These are phyloP conservation scores for Psilopsiagon aurifrons DNA, from an alignment of 2,113 vertebrate species.

Conservation along the genomic window DNA sequence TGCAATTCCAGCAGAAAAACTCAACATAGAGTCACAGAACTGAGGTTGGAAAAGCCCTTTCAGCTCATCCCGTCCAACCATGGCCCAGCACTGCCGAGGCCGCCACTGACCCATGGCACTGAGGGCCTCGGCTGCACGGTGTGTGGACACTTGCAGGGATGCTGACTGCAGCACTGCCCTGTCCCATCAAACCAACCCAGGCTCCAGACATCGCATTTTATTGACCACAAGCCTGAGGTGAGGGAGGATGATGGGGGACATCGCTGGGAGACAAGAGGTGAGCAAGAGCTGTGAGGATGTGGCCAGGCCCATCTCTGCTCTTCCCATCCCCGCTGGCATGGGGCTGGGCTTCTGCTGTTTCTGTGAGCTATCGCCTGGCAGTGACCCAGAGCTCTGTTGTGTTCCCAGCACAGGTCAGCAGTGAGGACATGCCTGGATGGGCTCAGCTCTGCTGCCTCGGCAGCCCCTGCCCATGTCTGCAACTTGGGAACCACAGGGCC, in stretches of 20 bases:
- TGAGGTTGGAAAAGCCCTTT: neutral
- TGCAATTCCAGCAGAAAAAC: neutral
- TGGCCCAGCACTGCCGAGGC: neutral
- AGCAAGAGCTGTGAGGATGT: fast-evolving
- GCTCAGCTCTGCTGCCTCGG: neutral
- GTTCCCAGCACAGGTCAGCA: fast-evolving
- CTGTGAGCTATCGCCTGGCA: neutral
- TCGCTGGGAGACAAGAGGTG: fast-evolving
- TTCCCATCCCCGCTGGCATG: fast-evolving
- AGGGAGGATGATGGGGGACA: neutral
- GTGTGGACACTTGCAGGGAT: neutral
- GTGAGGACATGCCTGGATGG: neutral
- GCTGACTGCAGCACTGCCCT: neutral
- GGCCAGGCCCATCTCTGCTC: neutral
- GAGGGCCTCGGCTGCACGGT: neutral
- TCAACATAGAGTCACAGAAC: neutral
- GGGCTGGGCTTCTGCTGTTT: fast-evolving
- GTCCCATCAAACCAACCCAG: neutral
- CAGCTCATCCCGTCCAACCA: neutral
- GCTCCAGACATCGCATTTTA: fast-evolving
- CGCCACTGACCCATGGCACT: neutral
- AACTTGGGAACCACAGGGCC: neutral
- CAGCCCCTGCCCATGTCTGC: neutral
- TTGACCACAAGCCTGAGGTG: neutral
- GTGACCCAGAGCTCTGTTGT: neutral